Conservation (phyloP, 1,140 invertebrate genomes). For the Scaptomyza hsui region DNA sequence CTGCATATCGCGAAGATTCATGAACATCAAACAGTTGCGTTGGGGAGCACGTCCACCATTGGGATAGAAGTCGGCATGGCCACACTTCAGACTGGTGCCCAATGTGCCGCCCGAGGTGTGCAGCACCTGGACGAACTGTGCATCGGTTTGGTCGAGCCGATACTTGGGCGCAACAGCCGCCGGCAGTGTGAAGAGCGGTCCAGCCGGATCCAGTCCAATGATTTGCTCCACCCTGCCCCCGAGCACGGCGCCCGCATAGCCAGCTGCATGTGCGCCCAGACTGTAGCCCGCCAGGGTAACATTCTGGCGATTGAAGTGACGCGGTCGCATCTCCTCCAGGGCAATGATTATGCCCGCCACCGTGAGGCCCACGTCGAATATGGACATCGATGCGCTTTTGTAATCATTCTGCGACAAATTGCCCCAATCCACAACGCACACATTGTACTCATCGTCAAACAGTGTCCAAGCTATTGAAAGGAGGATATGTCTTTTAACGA, state of each 20-base stretch:
- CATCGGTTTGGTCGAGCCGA: conserved; percentile 89
- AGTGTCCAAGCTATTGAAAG: conserved; percentile 73
- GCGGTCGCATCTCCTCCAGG: conserved; percentile 84
- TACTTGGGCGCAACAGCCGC: conserved; percentile 86
- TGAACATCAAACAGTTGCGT: conserved; percentile 88
- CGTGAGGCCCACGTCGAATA: conserved; percentile 86
- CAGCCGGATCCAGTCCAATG: conserved; percentile 91
- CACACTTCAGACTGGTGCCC: conserved; percentile 89
- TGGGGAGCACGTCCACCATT: conserved; percentile 91
- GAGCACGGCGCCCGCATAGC: conserved; percentile 89
- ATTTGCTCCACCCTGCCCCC: conserved; percentile 84
- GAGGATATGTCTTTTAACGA: no score
- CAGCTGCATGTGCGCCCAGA: conserved; percentile 94
- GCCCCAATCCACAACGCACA: conserved; percentile 87
- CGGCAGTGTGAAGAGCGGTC: conserved; percentile 89
- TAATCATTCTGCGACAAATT: conserved; percentile 85
- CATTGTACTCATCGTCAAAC: conserved; percentile 65
- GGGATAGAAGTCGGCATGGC: conserved; percentile 94
- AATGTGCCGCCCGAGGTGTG: conserved; percentile 93
- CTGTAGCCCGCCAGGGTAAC: conserved; percentile 92
- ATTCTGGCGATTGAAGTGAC: conserved; percentile 84
- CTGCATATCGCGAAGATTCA: conserved; percentile 67
- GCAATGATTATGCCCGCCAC: conserved; percentile 87
- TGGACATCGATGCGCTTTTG: conserved; percentile 77
- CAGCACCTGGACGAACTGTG: conserved; percentile 94